phyloP scores from a whole-genome alignment of 2,888 invertebrate species.

The Lasioglossum vierecki region DNA sequence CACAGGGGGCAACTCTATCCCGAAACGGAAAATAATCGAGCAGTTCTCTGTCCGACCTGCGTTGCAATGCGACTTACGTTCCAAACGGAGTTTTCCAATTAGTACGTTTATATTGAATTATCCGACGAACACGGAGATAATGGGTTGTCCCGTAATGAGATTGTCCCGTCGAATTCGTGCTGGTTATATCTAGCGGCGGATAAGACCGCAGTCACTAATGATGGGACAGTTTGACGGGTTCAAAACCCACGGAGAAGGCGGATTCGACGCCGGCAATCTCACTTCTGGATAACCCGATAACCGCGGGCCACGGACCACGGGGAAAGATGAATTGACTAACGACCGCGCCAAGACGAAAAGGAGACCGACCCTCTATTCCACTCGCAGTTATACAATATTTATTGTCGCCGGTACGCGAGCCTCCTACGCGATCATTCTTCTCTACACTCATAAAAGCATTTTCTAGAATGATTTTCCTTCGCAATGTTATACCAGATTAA shows the following conservation, averaged over 20 bases:
- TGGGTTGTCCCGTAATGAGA: slow-evolving; percentile 73
- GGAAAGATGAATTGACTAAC: slow-evolving; percentile 6
- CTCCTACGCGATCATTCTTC: neutral
- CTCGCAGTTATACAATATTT: neutral
- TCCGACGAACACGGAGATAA: slow-evolving; percentile 73
- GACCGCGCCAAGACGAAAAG: neutral
- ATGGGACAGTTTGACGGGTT: slow-evolving; percentile 61
- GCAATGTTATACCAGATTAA: too few species aligned
- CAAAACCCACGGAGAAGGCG: slow-evolving; percentile 47
- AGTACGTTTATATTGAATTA: slow-evolving; percentile 78
- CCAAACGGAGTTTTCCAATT: slow-evolving; percentile 77
- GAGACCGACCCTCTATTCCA: neutral
- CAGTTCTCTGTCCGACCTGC: slow-evolving; percentile 1
- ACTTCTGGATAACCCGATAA: slow-evolving; percentile 56
- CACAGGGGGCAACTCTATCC: neutral
- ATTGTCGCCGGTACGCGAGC: neutral
- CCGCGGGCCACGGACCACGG: slow-evolving; percentile 27
- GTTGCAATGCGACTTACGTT: slow-evolving; percentile 61
- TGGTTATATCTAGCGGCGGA: slow-evolving; percentile 64
- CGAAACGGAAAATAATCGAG: slow-evolving; percentile 19
- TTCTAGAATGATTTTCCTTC: too few species aligned
- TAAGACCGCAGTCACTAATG: slow-evolving; percentile 67
- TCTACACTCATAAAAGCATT: too few species aligned
- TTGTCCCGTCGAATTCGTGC: slow-evolving; percentile 71
- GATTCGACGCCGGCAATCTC: slow-evolving; percentile 55